Percentiles rank a stretch among this genome's conserved stretches.
Conservation (phyloP, 2,113 vertebrate genomes). For the Mionectes macconnelli region DNA sequence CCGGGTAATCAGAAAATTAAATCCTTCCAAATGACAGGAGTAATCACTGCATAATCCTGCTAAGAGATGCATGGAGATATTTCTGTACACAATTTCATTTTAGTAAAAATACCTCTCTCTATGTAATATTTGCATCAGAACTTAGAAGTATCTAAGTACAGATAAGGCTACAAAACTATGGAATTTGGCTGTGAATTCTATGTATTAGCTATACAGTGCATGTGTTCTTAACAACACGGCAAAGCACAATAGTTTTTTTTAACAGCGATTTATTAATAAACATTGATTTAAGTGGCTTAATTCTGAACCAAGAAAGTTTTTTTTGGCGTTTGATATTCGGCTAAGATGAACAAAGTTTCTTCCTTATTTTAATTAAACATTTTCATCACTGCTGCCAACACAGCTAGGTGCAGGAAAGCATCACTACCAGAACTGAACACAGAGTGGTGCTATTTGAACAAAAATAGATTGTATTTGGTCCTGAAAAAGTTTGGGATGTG, state of each 20-base stretch:
- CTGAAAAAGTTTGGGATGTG: neutral
- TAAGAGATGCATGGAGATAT: neutral
- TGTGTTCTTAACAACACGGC: accelerated
- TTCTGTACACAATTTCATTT: neutral
- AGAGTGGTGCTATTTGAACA: conserved; percentile 14
- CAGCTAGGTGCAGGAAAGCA: accelerated
- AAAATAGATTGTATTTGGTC: neutral
- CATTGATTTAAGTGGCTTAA: neutral
- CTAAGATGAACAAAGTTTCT: neutral
- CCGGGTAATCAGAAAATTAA: neutral
- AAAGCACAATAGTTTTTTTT: neutral
- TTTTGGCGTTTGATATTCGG: neutral
- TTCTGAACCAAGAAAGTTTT: neutral
- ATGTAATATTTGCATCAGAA: neutral
- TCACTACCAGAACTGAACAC: neutral
- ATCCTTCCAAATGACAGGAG: neutral
- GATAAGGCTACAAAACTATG: neutral
- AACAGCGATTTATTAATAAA: neutral
- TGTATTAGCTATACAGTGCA: neutral
- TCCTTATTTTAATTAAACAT: neutral
- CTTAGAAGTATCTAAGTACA: neutral
- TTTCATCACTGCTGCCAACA: neutral
- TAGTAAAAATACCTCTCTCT: neutral
- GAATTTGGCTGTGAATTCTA: neutral
- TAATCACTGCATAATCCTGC: neutral